Evolutionary conservation across 2,888 invertebrate species (phyloP).

Genomic region (Pasiphila rectangulata): DNA sequence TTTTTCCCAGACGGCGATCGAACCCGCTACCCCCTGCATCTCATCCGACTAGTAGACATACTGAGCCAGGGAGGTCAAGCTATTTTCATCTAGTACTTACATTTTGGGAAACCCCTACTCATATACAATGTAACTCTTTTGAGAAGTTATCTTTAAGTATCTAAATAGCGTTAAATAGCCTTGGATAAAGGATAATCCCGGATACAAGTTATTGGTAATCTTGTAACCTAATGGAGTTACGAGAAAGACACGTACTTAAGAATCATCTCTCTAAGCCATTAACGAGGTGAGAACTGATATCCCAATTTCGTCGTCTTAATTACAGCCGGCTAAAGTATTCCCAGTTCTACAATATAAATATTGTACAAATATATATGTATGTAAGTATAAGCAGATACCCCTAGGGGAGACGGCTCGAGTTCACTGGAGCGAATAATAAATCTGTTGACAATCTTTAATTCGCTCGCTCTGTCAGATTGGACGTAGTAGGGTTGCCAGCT

Average conservation of each 20-base stretch:
- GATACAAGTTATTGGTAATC: too few relatives aligned
- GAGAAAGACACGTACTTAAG: constrained; percentile 1
- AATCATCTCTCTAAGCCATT: constrained; percentile 21
- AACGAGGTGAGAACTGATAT: constrained; percentile 24
- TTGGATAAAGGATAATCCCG: too few relatives aligned
- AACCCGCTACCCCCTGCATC: too few relatives aligned
- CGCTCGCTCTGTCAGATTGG: constrained; percentile 53
- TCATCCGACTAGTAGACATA: too few relatives aligned
- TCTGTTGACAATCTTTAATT: constrained; percentile 80
- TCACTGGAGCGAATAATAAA: constrained; percentile 78
- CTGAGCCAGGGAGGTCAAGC: too few relatives aligned
- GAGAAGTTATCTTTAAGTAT: too few relatives aligned
- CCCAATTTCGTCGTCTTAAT: constrained; percentile 32
- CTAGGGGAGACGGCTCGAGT: constrained; percentile 53
- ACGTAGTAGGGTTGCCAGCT: constrained; percentile 24
- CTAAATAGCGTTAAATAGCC: too few relatives aligned
- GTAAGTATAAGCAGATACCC: constrained; percentile 47
- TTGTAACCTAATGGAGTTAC: too few relatives aligned
- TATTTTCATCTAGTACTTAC: too few relatives aligned
- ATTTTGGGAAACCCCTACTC: too few relatives aligned
- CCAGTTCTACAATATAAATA: constrained; percentile 35
- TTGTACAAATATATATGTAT: constrained; percentile 54
- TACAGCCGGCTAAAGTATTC: constrained; percentile 36
- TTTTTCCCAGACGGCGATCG: too few relatives aligned
- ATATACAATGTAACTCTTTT: too few relatives aligned